Base-by-base conservation (phyloP, 1,140 invertebrate species). In the Bombus haemorrhoidalis region DNA sequence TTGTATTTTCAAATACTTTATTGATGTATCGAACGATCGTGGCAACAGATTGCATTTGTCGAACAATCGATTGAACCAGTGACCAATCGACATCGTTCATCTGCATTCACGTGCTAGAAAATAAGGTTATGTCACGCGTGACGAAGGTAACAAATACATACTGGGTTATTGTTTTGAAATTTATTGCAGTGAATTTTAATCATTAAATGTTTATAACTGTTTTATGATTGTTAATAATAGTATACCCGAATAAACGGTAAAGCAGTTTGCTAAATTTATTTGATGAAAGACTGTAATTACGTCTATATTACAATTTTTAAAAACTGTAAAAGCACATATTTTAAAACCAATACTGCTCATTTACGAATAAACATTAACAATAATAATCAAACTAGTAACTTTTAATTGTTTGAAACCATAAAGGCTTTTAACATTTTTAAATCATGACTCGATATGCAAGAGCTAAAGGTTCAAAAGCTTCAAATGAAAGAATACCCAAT, bases 371-470 rank as follows among this genome's bases (percentile, higher is more conserved):
- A 71, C 43, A 18, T 71, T 71, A 37, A 72, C 12, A 41, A 41
- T 68, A 66, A 34, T 69, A 18, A 64, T 64, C 10, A 68, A 68
- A 64, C 10, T 64, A 25, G 1, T 41, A 41, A n/a, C 15, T 15
- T 72, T 41, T n/a, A 39, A 72, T 71, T 37, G 25, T 69, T n/a
- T n/a, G 13, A 8, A 28, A 41, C 1, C 1, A 18, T 25, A 72
- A 28, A 6, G 15, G 15, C 2, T 69, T 18, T 80, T 0, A 39
- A 59, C 6, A 8, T 37, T 34, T 69, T 73, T 28, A 25, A 74
- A 89, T 80, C n/a, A 98, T 98, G 97, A 97, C 97, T 34, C 95
- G 97, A 87, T 97, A 96, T 95, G 96, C 97, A 75, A 94, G 97
- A 94, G 96, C 97, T 0, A 97, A 96, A 92, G 97, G 97, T 37